Evolutionary conservation across 2,113 vertebrate species (phyloP).

Genomic region (Ahaetulla prasina): DNA sequence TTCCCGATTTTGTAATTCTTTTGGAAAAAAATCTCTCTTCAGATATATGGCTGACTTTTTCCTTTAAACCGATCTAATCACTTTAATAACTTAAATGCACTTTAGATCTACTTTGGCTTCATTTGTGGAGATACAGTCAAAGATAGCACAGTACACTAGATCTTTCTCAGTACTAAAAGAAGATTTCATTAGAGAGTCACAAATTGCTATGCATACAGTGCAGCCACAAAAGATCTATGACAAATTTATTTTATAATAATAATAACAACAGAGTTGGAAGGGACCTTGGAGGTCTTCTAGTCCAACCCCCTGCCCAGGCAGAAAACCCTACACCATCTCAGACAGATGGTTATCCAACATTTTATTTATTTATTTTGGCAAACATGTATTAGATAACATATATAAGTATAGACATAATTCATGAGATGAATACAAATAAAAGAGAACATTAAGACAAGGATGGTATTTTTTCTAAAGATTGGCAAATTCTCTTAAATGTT

Average conservation of each 20-base stretch:
- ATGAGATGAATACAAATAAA: too few species aligned
- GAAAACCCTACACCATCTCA: too few species aligned
- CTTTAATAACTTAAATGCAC: constrained; percentile 20
- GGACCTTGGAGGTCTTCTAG: too few species aligned
- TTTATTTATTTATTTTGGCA: too few species aligned
- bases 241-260: neutral
- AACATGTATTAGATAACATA: too few species aligned
- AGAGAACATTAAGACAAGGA: too few species aligned
- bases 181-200: neutral
- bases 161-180: neutral
- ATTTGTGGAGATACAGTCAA: neutral
- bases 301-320: too few species aligned
- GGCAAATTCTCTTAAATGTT: neutral
- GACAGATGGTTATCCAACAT: too few species aligned
- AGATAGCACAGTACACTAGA: neutral
- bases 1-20: neutral
- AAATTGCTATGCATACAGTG: neutral
- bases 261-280: too few species aligned
- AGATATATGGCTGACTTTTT: neutral
- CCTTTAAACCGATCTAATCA: constrained; percentile 28
- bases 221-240: neutral
- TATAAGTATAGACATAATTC: too few species aligned
- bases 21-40: neutral
- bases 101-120: neutral
- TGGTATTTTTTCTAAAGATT: neutral